phyloP scores from a whole-genome alignment of 2,888 invertebrate species.

The Synergus itoensis region DNA sequence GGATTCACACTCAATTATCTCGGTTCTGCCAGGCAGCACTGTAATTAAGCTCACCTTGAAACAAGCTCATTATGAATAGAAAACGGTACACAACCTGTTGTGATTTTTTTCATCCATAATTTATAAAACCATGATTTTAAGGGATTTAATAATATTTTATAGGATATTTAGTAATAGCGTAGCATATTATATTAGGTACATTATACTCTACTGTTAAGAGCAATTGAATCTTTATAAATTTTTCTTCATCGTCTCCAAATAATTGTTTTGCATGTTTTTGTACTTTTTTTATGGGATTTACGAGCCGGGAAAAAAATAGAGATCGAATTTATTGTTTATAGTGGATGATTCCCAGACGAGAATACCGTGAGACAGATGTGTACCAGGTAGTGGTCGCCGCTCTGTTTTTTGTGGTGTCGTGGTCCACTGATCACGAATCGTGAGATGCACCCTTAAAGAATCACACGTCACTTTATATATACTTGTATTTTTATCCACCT shows the following conservation, averaged over 20 bases:
- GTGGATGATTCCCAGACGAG: conserved; percentile 18
- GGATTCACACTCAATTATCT: conserved; percentile 29
- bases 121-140: too few relatives aligned
- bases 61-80: neutral
- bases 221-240: too few relatives aligned
- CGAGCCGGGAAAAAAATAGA: neutral
- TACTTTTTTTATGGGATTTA: too few relatives aligned
- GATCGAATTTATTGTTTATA: conserved; percentile 7
- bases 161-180: too few relatives aligned
- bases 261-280: too few relatives aligned
- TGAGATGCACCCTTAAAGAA: conserved; percentile 14
- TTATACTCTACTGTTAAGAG: too few relatives aligned
- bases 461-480: neutral
- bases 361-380: conserved; percentile 36
- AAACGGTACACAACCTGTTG: neutral
- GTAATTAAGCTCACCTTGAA: conserved; percentile 11
- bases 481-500: neutral
- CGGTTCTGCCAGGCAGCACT: neutral
- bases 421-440: conserved; percentile 64
- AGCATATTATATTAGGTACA: too few relatives aligned
- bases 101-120: neutral
- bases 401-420: conserved; percentile 69
- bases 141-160: too few relatives aligned
- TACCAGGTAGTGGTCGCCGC: conserved; percentile 41
- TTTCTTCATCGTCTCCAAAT: too few relatives aligned